These are phyloP conservation scores for Tinamus guttatus DNA, from an alignment of 2,113 vertebrate species.

Conservation along the genomic window DNA sequence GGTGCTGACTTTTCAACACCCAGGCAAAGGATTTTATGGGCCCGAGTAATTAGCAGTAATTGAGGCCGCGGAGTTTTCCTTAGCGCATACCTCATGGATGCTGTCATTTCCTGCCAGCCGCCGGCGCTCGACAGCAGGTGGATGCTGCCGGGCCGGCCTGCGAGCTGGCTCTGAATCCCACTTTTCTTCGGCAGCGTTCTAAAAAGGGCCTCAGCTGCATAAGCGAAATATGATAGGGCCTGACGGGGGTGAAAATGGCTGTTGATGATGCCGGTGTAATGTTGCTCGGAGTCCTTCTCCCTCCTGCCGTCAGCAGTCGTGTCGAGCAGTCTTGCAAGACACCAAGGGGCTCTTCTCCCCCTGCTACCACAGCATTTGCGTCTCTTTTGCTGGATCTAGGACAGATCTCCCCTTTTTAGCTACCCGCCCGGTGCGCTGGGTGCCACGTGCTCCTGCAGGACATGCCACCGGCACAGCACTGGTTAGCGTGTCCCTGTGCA, in stretches of 20 bases:
- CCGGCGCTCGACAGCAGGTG: background rate
- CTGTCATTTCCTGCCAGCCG: slow-evolving; percentile 48
- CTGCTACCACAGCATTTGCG: background rate
- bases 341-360: background rate
- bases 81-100: background rate
- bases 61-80: background rate
- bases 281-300: background rate
- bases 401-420: background rate
- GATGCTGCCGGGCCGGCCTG: background rate
- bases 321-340: background rate
- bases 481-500: background rate
- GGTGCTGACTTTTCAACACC: background rate
- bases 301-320: background rate
- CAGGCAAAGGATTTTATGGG: background rate
- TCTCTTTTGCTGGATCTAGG: background rate
- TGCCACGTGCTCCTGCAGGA: background rate
- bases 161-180: background rate
- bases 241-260: background rate
- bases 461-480: background rate
- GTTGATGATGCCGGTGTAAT: background rate
- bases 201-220: background rate
- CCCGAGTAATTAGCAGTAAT: background rate
- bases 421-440: background rate
- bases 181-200: background rate
- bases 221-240: background rate